Evolutionary conservation across 1,140 invertebrate species (phyloP).

Genomic region (Lepidotrigona ventralis): DNA sequence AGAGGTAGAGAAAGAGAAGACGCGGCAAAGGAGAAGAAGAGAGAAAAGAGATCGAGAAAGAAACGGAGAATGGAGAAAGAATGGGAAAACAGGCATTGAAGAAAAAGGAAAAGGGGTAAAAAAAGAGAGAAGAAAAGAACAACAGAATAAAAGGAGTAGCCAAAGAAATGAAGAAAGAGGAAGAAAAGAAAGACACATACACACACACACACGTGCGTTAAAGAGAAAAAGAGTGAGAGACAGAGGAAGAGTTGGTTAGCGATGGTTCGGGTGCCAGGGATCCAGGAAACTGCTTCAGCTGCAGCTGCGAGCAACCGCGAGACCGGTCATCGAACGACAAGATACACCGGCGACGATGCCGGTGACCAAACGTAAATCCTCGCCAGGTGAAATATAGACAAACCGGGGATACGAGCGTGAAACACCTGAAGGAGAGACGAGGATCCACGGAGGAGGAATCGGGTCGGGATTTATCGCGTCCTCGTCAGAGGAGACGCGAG

Average conservation of each 20-base stretch:
- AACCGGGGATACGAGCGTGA: slow-evolving; percentile 18
- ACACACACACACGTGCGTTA: background rate
- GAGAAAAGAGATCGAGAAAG: background rate
- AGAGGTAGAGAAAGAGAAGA: background rate
- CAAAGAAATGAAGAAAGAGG: no score
- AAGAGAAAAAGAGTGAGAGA: background rate
- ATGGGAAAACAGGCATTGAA: background rate
- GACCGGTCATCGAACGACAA: slow-evolving; percentile 41
- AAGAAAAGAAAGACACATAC: background rate
- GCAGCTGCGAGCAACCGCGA: slow-evolving; percentile 42
- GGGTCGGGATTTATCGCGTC: slow-evolving; percentile 35
- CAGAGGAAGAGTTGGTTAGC: background rate
- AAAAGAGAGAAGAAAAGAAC: background rate
- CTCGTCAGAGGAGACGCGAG: slow-evolving; percentile 6
- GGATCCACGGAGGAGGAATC: background rate
- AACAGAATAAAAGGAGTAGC: no score
- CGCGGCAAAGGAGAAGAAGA: no score
- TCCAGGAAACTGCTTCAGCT: slow-evolving; percentile 54
- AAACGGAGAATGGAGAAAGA: no score
- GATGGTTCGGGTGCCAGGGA: slow-evolving; percentile 40
- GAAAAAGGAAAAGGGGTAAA: background rate
- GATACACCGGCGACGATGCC: slow-evolving; percentile 6
- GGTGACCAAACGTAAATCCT: slow-evolving; percentile 40
- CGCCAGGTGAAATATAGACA: slow-evolving; percentile 44
- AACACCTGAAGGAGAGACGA: slow-evolving; percentile 37